Conservation (phyloP, 2,797 vertebrate genomes). For the Eulemur albifrons region DNA sequence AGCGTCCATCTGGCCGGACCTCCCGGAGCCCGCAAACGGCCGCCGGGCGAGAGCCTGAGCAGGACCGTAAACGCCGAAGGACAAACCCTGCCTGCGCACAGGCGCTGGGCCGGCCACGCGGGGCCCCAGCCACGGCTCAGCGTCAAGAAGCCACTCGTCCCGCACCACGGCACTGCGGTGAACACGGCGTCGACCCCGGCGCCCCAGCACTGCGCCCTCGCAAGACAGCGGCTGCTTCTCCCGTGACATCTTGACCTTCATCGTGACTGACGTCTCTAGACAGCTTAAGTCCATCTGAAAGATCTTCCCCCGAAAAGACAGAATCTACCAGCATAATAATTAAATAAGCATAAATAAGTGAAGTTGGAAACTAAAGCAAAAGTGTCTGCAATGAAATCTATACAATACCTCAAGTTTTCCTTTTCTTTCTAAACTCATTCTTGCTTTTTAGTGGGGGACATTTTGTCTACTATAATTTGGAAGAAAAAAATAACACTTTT, state of each 20-base stretch:
- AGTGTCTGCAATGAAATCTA: not conserved
- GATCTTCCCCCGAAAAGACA: not conserved
- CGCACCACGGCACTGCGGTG: not conserved
- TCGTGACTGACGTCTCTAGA: not conserved
- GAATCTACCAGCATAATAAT: not conserved
- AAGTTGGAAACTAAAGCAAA: not conserved
- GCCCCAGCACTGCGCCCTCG: not conserved
- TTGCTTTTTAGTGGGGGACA: not conserved
- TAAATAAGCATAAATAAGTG: not conserved
- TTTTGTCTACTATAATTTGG: rapidly evolving
- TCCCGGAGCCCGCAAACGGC: slow-evolving; percentile 18
- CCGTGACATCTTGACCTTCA: not conserved
- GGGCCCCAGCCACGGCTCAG: not conserved
- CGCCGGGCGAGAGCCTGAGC: not conserved
- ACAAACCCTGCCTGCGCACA: not conserved
- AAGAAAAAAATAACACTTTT: not conserved
- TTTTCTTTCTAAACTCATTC: not conserved
- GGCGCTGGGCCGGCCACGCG: not conserved
- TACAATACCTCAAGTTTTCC: not conserved
- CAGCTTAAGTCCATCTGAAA: not conserved
- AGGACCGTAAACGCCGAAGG: not conserved
- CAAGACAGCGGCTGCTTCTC: not conserved
- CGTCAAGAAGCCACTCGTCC: not conserved
- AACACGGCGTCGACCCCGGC: not conserved
- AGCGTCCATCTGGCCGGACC: slow-evolving; percentile 66